Percentiles rank a stretch among this genome's conserved stretches.
Evolutionary conservation across 2,888 invertebrate species (phyloP).

Genomic region (Drosophila tripunctata): DNA sequence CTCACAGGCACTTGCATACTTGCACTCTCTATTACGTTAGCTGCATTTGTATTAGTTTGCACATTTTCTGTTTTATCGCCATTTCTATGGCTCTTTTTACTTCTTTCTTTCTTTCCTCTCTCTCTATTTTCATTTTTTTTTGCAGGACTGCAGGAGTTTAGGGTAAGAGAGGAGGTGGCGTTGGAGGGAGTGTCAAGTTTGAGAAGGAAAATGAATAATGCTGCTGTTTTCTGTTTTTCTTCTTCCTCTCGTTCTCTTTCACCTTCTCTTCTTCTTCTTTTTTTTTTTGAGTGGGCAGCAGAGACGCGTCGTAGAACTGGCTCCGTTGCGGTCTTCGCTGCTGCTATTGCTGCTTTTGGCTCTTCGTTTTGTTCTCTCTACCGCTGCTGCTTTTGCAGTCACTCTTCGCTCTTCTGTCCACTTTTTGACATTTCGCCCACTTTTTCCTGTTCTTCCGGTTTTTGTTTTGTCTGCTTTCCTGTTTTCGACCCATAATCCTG

Average conservation of each 20-base stretch:
- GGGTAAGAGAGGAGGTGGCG: not conserved
- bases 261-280: conserved; percentile 9
- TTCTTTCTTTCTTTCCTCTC: not conserved
- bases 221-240: conserved; percentile 17
- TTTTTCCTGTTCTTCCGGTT: conserved; percentile 81
- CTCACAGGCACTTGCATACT: conserved; percentile 48
- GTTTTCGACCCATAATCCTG: conserved; percentile 78
- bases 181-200: conserved; percentile 6
- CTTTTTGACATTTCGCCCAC: conserved; percentile 81
- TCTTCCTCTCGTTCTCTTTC: too few relatives aligned
- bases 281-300: conserved; percentile 51
- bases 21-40: conserved; percentile 64
- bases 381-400: not conserved
- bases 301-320: conserved; percentile 55
- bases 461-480: conserved; percentile 77
- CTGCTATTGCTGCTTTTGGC: not conserved
- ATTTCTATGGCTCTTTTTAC: conserved; percentile 45
- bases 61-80: conserved; percentile 55
- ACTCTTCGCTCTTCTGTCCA: conserved; percentile 49
- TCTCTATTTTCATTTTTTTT: conserved; percentile 2
- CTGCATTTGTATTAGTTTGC: conserved; percentile 48
- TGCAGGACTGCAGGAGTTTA: conserved; percentile 24
- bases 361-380: too few relatives aligned
- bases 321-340: conserved; percentile 18
- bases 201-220: conserved; percentile 28